Conservation (phyloP, 2,888 invertebrate species). For the Apamea monoglypha region DNA sequence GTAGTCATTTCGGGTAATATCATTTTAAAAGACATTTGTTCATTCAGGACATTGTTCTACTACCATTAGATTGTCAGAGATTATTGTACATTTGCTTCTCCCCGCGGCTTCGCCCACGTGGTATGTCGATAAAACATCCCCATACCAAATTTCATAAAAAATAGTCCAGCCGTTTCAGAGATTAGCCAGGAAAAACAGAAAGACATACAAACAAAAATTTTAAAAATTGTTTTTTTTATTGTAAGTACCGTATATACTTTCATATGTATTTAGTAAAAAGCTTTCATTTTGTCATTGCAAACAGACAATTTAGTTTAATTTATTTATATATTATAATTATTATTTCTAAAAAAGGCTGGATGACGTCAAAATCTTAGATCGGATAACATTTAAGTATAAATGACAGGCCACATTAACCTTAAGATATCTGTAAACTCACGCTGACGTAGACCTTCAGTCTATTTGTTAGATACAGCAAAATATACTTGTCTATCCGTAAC, state of each 20-base stretch:
- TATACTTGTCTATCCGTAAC: slow-evolving; percentile 8
- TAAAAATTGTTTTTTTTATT: neutral
- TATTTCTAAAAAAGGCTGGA: too few relatives aligned
- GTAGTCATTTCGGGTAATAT: slow-evolving; percentile 20
- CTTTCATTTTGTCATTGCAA: neutral
- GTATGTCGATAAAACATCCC: neutral
- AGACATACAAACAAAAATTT: neutral
- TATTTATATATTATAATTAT: neutral
- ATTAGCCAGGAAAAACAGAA: neutral
- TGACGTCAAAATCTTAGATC: neutral
- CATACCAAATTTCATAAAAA: neutral
- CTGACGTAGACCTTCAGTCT: neutral
- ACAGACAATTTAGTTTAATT: too few relatives aligned
- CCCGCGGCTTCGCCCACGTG: neutral
- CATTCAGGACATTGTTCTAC: neutral
- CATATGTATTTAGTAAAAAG: neutral
- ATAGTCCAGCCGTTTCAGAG: neutral
- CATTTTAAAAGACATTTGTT: neutral
- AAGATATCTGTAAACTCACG: neutral
- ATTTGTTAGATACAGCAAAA: slow-evolving; percentile 10
- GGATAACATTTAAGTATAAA: neutral
- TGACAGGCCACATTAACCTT: neutral
- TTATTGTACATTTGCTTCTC: neutral
- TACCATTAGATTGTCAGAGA: neutral
- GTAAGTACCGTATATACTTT: neutral